A percentile compares a stretch with the other conserved stretches of the same genome.
These are phyloP conservation scores for Enchytraeus crypticus DNA, from an alignment of 2,888 invertebrate genomes.

Conservation along the genomic window DNA sequence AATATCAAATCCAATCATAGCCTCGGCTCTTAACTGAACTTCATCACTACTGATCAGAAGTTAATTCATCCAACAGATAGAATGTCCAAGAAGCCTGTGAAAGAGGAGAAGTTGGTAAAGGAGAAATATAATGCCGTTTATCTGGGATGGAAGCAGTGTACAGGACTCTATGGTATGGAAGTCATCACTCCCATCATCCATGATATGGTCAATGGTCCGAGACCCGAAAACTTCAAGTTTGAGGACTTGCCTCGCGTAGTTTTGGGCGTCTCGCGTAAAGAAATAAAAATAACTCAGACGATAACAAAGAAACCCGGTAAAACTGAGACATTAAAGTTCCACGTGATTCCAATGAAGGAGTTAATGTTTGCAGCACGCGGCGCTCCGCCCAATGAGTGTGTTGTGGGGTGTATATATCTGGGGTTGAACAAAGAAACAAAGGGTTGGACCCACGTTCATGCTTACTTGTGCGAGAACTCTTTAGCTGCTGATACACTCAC, in stretches of 20 bases:
- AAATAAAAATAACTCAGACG: conserved; percentile 1
- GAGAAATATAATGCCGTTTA: not conserved
- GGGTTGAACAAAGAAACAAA: not conserved
- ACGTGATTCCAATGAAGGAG: not conserved
- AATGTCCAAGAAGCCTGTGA: too few species aligned
- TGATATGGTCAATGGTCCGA: not conserved
- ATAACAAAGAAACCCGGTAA: not conserved
- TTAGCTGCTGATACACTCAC: not conserved
- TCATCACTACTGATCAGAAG: too few species aligned
- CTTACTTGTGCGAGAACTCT: not conserved
- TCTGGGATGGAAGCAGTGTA: not conserved
- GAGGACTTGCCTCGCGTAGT: not conserved
- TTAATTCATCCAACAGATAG: too few species aligned
- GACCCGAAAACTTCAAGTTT: not conserved
- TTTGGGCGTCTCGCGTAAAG: not conserved
- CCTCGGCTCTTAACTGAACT: too few species aligned
- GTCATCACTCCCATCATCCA: not conserved
- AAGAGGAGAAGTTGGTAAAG: conserved; percentile 2
- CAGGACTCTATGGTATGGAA: not conserved
- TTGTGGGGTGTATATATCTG: not conserved
- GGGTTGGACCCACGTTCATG: not conserved
- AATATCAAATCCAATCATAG: too few species aligned
- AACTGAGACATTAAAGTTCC: not conserved
- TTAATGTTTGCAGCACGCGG: not conserved
- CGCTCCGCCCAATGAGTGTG: not conserved